These are phyloP conservation scores for Philaenus spumarius DNA, from an alignment of 1,140 invertebrate species.

Conservation along the genomic window DNA sequence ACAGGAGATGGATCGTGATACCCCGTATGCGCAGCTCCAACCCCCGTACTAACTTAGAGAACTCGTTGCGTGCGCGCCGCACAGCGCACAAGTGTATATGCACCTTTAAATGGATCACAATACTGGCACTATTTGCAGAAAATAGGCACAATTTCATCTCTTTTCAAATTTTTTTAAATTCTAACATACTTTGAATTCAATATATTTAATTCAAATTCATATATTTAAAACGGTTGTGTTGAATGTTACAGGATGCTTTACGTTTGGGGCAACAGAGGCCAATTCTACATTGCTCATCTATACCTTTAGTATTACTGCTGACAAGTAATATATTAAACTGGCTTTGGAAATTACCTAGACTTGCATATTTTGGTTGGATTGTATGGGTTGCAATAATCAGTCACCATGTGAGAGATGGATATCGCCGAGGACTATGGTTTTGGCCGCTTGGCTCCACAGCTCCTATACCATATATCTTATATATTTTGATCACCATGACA, in stretches of 20 bases:
- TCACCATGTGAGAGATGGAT: constrained; percentile 58
- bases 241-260: constrained; percentile 49
- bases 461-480: constrained; percentile 50
- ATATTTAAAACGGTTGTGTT: too few species aligned
- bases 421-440: constrained; percentile 55
- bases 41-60: too few species aligned
- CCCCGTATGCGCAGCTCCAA: too few species aligned
- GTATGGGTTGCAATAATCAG: constrained; percentile 48
- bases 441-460: constrained; percentile 52
- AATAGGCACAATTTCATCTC: too few species aligned
- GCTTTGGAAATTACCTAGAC: constrained; percentile 30
- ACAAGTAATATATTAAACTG: constrained; percentile 29
- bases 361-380: constrained; percentile 37
- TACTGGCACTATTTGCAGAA: too few species aligned
- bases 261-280: constrained; percentile 45
- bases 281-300: constrained; percentile 52
- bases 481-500: constrained; percentile 44
- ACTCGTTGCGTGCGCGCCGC: too few species aligned
- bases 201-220: too few species aligned
- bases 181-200: too few species aligned
- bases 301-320: constrained; percentile 41
- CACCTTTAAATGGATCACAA: too few species aligned
- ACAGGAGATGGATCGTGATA: too few species aligned
- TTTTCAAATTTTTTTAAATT: too few species aligned
- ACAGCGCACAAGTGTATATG: too few species aligned